Base-by-base conservation (phyloP, 2,888 invertebrate genomes). In the Conistra vaccinii region DNA sequence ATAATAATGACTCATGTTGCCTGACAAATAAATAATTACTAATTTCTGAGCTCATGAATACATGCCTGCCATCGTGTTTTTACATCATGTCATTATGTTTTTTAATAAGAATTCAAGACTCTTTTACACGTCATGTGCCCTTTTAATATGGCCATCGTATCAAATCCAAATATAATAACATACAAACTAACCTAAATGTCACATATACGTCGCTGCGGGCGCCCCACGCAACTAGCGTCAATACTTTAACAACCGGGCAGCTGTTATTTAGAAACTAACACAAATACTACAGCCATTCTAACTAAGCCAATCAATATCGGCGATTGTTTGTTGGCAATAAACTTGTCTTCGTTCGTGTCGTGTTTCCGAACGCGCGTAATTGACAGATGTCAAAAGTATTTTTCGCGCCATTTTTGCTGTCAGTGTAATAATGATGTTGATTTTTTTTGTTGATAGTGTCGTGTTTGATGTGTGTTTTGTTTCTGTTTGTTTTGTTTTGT, bases 381-480 rank as follows among this genome's bases (percentile, higher is more conserved):
- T 96, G 96, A 96, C 96, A 96, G 94, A 93, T 96, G 96, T 96
- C 96, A 96, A 94, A 95, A 91, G 87, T 90, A 89, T 89, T 90
- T 92, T 94, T 95, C 94, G 93, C 95, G 94, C 94, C 94, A 90
- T 93, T 93, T 93, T 92, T 87, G 87, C 87, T 89, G 90, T 85
- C 89, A 87, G 70, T 86, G 86, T 92, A 90, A 62, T 78, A 78
- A 92, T 91, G 92, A 91, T 90, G 91, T 94, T 92, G 95, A 95
- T 95, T 90, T 90, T 90, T 92, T 91, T 90, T 92, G 89, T 82
- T 90, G 95, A 95, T 95, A 93, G 83, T 87, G 90, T 89, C 88
- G 80, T 90, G 85, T 81, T 89, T 87, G 89, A 90, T 90, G 78
- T 88, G 87, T 84, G 68, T 80, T 78, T 86, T 83, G 79, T 82